Evolutionary conservation across 1,140 invertebrate genomes (phyloP), one percentile per base, ranked within the genome.

Genomic region (Cheumatopsyche charites): DNA sequence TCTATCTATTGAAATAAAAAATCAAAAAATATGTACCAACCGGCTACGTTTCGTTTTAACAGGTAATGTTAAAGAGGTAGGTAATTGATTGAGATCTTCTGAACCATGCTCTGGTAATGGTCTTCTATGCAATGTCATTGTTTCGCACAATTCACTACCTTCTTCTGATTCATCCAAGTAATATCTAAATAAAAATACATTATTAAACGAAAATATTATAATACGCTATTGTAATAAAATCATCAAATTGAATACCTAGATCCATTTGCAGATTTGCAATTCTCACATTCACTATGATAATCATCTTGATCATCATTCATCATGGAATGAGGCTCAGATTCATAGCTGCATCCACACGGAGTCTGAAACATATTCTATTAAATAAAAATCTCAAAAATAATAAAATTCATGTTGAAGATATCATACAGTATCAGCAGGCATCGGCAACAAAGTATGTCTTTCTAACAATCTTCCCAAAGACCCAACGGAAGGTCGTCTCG

Each of bases 211-310:
- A n/a, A 58, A 7, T 61, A 26, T 69, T 12, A 29, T 15, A n/a
- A 12, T 12, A 45, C 17, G n/a, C 15, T 15, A 52, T 45, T 9
- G 45, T 67, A 6, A 41, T 49, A 45, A 67, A 55, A 25, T 29
- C n/a, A n/a, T n/a, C n/a, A n/a, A n/a, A n/a, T n/a, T n/a, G n/a
- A 25, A 63, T 78, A 82, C 83, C 81, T 80, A 68, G 89, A 88
- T 70, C 89, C 89, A 70, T 86, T 88, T 13, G 88, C 88, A 62
- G 88, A 89, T 80, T 92, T 92, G 81, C 91, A 93, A 82, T 93
- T 93, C 80, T 92, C 91, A 80, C 91, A 93, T 80, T 93, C 91
- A 79, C 89, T 92, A 47, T 91, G 85, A 78, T 91, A 92, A 80
- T 92, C 91, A 77, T 92, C 90, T 17, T 87, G 85, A 58, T 89